phyloP scores from a whole-genome alignment of 2,113 vertebrate genomes.

The Cheilinus undulatus region DNA sequence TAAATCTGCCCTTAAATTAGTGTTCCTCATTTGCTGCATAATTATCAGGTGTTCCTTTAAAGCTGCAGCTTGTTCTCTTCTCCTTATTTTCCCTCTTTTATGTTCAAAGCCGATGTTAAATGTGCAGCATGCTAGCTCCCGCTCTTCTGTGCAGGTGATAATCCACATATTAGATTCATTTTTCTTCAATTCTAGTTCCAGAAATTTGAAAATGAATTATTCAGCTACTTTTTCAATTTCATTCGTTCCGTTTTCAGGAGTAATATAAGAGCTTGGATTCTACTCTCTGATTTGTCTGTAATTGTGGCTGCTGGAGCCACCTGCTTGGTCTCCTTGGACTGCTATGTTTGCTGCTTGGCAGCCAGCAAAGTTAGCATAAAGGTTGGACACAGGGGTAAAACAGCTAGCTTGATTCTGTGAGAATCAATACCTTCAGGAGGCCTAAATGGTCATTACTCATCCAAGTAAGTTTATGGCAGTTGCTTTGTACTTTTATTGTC shows the following conservation, averaged over 20 bases:
- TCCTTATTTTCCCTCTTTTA: constrained; percentile 1
- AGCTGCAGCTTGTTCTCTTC: constrained; percentile 1
- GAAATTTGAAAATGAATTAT: not conserved
- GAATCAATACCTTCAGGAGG: too few species aligned
- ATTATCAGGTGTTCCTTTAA: constrained; percentile 36
- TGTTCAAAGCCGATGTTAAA: constrained; percentile 15
- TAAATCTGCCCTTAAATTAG: constrained; percentile 38
- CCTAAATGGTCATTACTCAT: too few species aligned
- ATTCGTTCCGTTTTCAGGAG: not conserved
- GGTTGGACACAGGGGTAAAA: not conserved
- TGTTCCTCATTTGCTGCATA: constrained; percentile 25
- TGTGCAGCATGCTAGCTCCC: not conserved
- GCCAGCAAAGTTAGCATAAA: not conserved
- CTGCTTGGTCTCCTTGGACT: too few species aligned
- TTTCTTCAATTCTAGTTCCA: not conserved
- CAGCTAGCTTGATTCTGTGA: too few species aligned
- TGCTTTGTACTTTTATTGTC: too few species aligned
- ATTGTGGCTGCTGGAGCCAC: not conserved
- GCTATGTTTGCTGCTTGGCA: too few species aligned
- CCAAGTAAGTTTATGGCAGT: too few species aligned
- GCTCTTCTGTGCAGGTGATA: not conserved
- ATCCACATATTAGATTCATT: not conserved
- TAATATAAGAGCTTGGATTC: not conserved
- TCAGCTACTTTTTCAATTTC: not conserved
- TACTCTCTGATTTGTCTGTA: not conserved